Conservation (phyloP, 2,113 vertebrate genomes). For the Perca schrenkii region DNA sequence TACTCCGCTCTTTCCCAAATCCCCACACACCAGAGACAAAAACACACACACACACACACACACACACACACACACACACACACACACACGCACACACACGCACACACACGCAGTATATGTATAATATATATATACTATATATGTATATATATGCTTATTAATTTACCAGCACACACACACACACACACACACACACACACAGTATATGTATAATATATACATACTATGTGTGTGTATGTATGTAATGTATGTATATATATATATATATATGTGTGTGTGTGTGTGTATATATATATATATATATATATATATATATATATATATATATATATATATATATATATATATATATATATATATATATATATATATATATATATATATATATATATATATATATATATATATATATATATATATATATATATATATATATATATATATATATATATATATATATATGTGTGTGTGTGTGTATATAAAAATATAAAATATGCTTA, state of each 20-base stretch:
- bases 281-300: not conserved
- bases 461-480: too few species aligned
- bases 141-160: too few species aligned
- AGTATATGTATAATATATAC: too few species aligned
- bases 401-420: too few species aligned
- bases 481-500: too few species aligned
- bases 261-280: too few species aligned
- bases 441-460: too few species aligned
- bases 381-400: too few species aligned
- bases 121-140: not conserved
- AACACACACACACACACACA: conserved; percentile 38
- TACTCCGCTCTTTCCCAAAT: conserved; percentile 58
- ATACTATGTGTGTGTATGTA: not conserved
- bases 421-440: too few species aligned
- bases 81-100: too few species aligned
- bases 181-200: conserved; percentile 19
- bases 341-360: conserved; percentile 34
- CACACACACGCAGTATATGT: too few species aligned
- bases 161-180: conserved; percentile 45
- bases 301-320: conserved; percentile 28
- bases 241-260: too few species aligned
- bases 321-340: not conserved
- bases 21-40: conserved; percentile 81
- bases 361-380: conserved; percentile 29
- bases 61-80: conserved; percentile 28